Evolutionary conservation across 2,888 invertebrate genomes (phyloP).

Genomic region (Metalampra italica): DNA sequence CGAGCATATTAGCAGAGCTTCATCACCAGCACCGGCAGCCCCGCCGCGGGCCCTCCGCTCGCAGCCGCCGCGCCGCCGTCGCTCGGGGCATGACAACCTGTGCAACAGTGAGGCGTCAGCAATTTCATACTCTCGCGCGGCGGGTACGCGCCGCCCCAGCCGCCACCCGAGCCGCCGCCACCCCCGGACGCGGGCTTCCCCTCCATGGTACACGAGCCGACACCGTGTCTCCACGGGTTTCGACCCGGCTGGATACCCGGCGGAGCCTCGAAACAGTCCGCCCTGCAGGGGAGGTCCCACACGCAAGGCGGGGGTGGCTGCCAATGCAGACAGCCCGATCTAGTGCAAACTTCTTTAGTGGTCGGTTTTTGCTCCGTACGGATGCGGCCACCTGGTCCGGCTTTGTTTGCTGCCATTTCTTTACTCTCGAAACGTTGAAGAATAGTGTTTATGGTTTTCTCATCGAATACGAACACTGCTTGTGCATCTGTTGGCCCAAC

Average conservation of each 20-base stretch:
- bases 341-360: slow-evolving; percentile 48
- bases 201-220: slow-evolving; percentile 13
- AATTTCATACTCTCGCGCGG: slow-evolving; percentile 36
- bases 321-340: slow-evolving; percentile 59
- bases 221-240: slow-evolving; percentile 36
- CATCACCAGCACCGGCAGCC: slow-evolving; percentile 61
- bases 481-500: not conserved
- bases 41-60: slow-evolving; percentile 40
- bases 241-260: slow-evolving; percentile 49
- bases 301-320: slow-evolving; percentile 63
- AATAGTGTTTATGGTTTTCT: slow-evolving; percentile 42
- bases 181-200: not conserved
- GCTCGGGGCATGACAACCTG: slow-evolving; percentile 54
- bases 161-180: not conserved
- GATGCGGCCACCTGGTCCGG: slow-evolving; percentile 36
- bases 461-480: slow-evolving; percentile 40
- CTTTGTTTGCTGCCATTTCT: slow-evolving; percentile 27
- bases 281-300: slow-evolving; percentile 65
- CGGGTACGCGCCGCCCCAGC: slow-evolving; percentile 9
- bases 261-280: slow-evolving; percentile 60
- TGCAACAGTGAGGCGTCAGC: slow-evolving; percentile 47
- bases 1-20: slow-evolving; percentile 50
- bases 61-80: slow-evolving; percentile 34
- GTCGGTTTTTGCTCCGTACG: slow-evolving; percentile 16
- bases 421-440: slow-evolving; percentile 42